Evolutionary conservation across 2,113 vertebrate species (phyloP), one percentile per base, ranked within the genome.

Genomic region (Tupaia tana): DNA sequence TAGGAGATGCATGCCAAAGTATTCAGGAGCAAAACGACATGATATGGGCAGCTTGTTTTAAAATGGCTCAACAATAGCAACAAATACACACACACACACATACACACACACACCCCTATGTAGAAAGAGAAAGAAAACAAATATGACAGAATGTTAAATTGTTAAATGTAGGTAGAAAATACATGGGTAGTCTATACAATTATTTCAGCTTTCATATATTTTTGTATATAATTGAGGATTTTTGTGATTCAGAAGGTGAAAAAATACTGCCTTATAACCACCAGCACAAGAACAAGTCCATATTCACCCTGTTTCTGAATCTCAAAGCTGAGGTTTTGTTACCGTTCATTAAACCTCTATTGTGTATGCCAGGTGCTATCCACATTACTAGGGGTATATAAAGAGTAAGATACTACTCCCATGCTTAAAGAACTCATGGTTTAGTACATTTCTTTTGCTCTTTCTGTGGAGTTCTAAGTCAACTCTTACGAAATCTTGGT

Each of bases 401-500:
- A 79, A 71, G 64, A 82, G 10, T 59, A 94, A 54, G 15, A 85
- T 79, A 43, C 9, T 86, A 6, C 79, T n/a, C 27, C 7, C 77
- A 7, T 59, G 16, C 43, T 85, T 92, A n/a, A 87, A 31, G 19
- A 92, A 13, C 29, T 77, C n/a, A 29, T 80, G 82, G 84, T 94
- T 70, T 87, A 31, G 7, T 81, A 31, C 54, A 6, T 52, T 85
- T 84, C 78, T 91, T 95, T 66, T 87, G 18, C 54, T 67, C 12
- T 70, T 95, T 92, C 89, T 64, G 18, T 86, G 71, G 70, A n/a
- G 11, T 61, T 95, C 69, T 86, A 34, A 92, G 64, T 24, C 69
- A 86, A 56, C 80, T 90, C 27, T 27, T 88, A 43, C 16, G 43
- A 87, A 92, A 66, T 77, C 43, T 81, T 71, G 15, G 15, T 24